These are phyloP conservation scores for Zosterops lateralis DNA, from an alignment of 2,113 vertebrate genomes.

Conservation along the genomic window DNA sequence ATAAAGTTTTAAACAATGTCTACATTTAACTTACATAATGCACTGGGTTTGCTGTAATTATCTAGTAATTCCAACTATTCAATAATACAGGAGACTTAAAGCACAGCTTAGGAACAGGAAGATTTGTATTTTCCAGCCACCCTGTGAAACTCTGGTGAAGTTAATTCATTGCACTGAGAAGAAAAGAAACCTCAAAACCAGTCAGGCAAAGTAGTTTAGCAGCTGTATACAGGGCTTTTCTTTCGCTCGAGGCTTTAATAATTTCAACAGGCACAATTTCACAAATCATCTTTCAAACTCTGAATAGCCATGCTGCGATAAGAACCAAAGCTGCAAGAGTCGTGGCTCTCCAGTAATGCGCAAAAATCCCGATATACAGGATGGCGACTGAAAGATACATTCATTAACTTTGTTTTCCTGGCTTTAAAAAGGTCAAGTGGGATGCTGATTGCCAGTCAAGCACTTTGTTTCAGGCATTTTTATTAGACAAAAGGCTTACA, in stretches of 20 bases:
- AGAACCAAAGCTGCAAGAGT: neutral
- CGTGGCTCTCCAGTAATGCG: neutral
- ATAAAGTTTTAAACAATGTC: conserved; percentile 3
- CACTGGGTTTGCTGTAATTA: conserved; percentile 26
- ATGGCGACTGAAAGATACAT: neutral
- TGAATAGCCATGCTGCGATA: neutral
- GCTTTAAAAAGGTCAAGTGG: conserved; percentile 23
- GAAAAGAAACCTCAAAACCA: neutral
- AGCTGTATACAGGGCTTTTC: neutral
- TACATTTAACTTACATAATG: conserved; percentile 32
- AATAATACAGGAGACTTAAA: conserved; percentile 35
- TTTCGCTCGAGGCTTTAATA: neutral
- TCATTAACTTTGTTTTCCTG: neutral
- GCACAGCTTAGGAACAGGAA: neutral
- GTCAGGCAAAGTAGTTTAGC: neutral
- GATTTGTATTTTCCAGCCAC: conserved; percentile 1
- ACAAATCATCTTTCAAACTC: neutral
- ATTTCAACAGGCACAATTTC: neutral
- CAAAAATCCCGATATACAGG: neutral
- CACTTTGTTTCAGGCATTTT: conserved; percentile 33
- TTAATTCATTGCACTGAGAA: neutral
- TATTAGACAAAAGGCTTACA: conserved; percentile 60
- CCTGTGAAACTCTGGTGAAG: neutral
- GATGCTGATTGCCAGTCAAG: conserved; percentile 39
- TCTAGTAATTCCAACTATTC: conserved; percentile 35